A percentile compares a stretch with the other conserved stretches of the same genome.
phyloP scores from a whole-genome alignment of 2,113 vertebrate genomes.

The Acinonyx jubatus region DNA sequence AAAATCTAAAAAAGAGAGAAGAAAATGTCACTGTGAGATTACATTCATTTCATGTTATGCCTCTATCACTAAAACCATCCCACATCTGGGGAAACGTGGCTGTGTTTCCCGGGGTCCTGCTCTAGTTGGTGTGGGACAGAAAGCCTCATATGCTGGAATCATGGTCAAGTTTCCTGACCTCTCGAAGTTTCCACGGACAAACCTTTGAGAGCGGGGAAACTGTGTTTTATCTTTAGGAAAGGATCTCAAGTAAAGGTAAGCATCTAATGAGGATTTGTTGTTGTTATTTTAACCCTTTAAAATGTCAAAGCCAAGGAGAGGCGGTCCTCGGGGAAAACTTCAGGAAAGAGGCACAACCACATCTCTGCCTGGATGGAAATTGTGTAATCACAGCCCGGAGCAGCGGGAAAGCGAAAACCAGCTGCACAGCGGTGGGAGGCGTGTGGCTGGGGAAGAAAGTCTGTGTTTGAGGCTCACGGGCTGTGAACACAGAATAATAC shows the following conservation, averaged over 20 bases:
- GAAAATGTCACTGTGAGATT: not conserved
- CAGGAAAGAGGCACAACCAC: accelerated
- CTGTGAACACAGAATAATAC: not conserved
- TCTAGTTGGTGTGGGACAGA: not conserved
- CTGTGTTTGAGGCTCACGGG: not conserved
- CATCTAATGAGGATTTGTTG: not conserved
- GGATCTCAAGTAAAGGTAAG: not conserved
- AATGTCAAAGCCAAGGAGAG: not conserved
- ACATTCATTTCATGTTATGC: accelerated
- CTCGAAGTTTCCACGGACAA: not conserved
- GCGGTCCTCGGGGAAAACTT: not conserved
- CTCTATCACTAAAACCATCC: no score
- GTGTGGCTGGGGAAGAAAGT: not conserved
- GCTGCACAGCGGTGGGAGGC: accelerated
- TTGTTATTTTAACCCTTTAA: not conserved
- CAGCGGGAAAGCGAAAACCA: accelerated
- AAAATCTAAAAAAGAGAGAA: not conserved
- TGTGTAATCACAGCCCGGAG: accelerated
- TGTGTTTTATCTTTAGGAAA: not conserved
- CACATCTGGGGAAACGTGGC: accelerated
- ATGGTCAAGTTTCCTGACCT: accelerated
- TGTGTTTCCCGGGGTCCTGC: accelerated
- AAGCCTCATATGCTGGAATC: not conserved
- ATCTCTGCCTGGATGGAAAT: not conserved
- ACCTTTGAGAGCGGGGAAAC: not conserved